phyloP scores from a whole-genome alignment of 2,113 vertebrate species.

The Bucco capensis region DNA sequence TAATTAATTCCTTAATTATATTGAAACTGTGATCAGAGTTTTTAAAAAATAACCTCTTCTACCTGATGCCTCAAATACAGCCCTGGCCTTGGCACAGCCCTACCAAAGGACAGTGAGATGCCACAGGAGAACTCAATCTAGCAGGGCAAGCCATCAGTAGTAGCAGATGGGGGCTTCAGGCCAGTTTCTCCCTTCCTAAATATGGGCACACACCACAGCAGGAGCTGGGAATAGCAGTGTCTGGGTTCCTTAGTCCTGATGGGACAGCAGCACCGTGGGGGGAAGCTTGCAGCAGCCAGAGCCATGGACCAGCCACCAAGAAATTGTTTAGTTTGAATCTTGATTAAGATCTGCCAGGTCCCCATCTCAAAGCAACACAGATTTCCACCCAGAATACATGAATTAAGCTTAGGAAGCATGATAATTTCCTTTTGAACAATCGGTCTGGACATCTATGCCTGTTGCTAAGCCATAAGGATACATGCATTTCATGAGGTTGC shows the following conservation, averaged over 20 bases:
- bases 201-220: neutral
- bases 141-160: neutral
- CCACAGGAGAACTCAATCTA: neutral
- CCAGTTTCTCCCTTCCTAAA: neutral
- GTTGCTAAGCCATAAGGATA: neutral
- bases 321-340: neutral
- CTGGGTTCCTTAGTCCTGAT: neutral
- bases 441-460: neutral
- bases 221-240: neutral
- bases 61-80: neutral
- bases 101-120: neutral
- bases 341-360: neutral
- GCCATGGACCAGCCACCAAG: neutral
- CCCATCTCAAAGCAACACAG: neutral
- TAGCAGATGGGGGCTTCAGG: accelerated
- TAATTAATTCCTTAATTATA: constrained; percentile 19
- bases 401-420: neutral
- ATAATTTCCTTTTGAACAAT: neutral
- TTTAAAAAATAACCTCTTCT: neutral
- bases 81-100: neutral
- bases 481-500: neutral
- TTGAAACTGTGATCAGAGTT: neutral
- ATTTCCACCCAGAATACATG: neutral
- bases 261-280: neutral
- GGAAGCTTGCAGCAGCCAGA: neutral